These are phyloP conservation scores for Drosophila trapezifrons DNA, from an alignment of 1,140 invertebrate genomes.

Conservation along the genomic window DNA sequence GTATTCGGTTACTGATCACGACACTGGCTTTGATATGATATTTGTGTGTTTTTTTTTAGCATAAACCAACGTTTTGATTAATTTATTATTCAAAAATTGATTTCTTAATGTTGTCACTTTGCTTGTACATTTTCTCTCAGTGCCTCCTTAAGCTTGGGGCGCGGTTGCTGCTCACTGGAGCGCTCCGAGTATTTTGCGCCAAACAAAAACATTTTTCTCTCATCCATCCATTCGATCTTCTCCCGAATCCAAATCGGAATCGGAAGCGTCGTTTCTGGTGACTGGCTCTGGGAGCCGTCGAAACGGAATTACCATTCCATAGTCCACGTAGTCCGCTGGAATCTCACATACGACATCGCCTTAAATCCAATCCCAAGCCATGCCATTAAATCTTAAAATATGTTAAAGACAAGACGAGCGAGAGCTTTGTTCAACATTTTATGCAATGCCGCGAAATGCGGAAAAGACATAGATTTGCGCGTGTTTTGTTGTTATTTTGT, in stretches of 20 bases:
- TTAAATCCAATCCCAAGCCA: conserved; percentile 7
- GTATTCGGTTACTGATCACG: not conserved
- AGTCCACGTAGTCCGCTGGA: conserved; percentile 12
- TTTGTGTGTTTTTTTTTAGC: no score
- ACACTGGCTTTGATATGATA: not conserved
- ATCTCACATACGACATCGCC: conserved; percentile 37
- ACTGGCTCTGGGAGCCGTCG: conserved; percentile 38
- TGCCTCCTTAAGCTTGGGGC: conserved; percentile 18
- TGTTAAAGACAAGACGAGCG: not conserved
- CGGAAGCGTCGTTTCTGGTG: conserved; percentile 52
- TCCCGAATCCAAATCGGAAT: conserved; percentile 36
- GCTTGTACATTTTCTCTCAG: not conserved
- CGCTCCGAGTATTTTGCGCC: conserved; percentile 44
- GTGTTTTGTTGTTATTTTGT: conserved; percentile 4
- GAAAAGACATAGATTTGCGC: conserved; percentile 63
- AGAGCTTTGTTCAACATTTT: conserved; percentile 54
- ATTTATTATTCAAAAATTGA: not conserved
- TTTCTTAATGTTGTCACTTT: not conserved
- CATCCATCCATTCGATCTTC: conserved; percentile 5
- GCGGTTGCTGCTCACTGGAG: conserved; percentile 54
- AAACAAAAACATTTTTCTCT: conserved; percentile 68
- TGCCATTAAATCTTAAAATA: conserved; percentile 12
- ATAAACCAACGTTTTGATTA: no score
- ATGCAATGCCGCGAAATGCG: conserved; percentile 59
- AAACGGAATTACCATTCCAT: conserved; percentile 38